Percentiles rank a stretch among this genome's conserved stretches.
phyloP scores from a whole-genome alignment of 2,797 vertebrate genomes.

The Meda fulgida region DNA sequence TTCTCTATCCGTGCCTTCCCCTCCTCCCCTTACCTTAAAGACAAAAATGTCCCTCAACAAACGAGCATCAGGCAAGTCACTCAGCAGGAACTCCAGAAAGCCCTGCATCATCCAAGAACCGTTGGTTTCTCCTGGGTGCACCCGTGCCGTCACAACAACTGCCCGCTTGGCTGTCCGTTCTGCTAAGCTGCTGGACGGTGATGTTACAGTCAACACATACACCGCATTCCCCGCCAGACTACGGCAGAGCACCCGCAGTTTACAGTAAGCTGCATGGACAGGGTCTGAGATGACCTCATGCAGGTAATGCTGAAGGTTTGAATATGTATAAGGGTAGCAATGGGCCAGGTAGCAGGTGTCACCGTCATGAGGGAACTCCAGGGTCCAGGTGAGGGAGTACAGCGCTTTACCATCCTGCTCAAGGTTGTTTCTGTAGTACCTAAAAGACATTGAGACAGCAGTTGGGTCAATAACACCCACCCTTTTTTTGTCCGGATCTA shows the following conservation, averaged over 20 bases:
- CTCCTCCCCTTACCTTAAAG: conserved; percentile 81
- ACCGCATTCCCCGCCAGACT: conserved; percentile 89
- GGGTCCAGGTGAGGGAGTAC: conserved; percentile 88
- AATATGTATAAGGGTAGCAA: conserved; percentile 94
- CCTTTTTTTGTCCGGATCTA: too few species aligned
- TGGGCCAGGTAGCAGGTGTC: conserved; percentile 94
- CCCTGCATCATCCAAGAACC: conserved; percentile 94
- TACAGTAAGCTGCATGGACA: conserved; percentile 75
- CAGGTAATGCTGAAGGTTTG: conserved; percentile 86
- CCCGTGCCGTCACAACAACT: conserved; percentile 88
- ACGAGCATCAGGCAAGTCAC: conserved; percentile 82
- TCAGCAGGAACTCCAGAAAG: conserved; percentile 89
- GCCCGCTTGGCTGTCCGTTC: conserved; percentile 75
- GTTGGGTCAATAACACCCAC: background rate
- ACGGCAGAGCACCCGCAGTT: conserved; percentile 82
- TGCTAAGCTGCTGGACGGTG: conserved; percentile 58
- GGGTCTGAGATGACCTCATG: conserved; percentile 75
- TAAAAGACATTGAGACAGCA: conserved; percentile 13
- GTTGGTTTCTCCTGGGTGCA: conserved; percentile 90
- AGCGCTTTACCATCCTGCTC: conserved; percentile 61
- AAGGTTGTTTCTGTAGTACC: conserved; percentile 78
- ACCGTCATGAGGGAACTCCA: conserved; percentile 81
- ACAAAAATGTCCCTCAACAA: conserved; percentile 88
- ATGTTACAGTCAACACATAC: conserved; percentile 86
- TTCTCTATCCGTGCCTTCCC: background rate